A percentile compares a stretch with the other conserved stretches of the same genome.
These are phyloP conservation scores for Pocillopora meandrina DNA, from an alignment of 92 coral and sea anemone genomes.

Conservation along the genomic window DNA sequence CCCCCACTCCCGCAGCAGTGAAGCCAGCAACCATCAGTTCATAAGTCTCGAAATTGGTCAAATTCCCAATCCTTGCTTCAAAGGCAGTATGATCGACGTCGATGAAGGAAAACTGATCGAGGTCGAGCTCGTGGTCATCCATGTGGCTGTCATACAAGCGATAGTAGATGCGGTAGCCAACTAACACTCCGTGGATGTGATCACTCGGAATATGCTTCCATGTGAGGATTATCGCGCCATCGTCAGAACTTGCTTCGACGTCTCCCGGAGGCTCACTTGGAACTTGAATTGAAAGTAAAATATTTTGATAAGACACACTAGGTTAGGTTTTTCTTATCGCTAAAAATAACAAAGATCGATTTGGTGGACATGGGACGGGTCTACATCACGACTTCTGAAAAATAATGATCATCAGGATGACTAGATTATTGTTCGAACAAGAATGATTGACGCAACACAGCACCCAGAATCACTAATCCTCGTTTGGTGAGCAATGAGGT, in stretches of 20 bases:
- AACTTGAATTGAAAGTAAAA: conserved; percentile 28
- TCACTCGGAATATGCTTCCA: conserved; percentile 65
- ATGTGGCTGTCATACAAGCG: conserved; percentile 22
- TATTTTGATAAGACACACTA: too few relatives aligned
- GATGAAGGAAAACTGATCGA: neutral
- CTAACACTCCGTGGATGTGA: conserved; percentile 47
- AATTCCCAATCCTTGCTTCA: conserved; percentile 26
- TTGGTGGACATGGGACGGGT: too few relatives aligned
- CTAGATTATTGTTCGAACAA: too few relatives aligned
- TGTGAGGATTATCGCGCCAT: conserved; percentile 17
- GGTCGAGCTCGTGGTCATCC: conserved; percentile 9
- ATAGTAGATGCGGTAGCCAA: conserved; percentile 67
- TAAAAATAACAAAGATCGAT: too few relatives aligned
- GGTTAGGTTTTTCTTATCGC: too few relatives aligned
- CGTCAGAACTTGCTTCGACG: conserved; percentile 26
- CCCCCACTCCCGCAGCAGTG: conserved; percentile 68
- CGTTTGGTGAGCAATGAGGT: too few relatives aligned
- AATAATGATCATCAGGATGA: too few relatives aligned
- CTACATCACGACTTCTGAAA: too few relatives aligned
- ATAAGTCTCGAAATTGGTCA: conserved; percentile 43
- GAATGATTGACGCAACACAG: too few relatives aligned
- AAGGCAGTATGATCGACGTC: conserved; percentile 30
- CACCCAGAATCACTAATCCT: too few relatives aligned
- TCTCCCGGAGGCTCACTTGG: conserved; percentile 53
- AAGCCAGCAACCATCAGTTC: conserved; percentile 53